Conservation (phyloP, 2,113 vertebrate genomes). For the Malurus elegans region DNA sequence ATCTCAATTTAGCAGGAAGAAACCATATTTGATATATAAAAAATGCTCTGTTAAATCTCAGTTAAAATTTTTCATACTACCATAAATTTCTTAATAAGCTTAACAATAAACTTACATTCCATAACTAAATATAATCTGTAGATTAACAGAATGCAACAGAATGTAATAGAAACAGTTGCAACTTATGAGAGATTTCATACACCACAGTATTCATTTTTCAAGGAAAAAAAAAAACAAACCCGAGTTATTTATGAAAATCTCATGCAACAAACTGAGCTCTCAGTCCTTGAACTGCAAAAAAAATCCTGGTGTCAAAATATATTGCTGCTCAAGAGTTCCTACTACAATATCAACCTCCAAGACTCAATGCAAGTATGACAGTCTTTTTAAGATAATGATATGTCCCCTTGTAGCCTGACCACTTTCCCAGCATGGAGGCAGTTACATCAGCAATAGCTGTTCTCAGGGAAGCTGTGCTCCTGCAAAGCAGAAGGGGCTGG, state of each 20-base stretch:
- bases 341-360: neutral
- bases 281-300: neutral
- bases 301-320: neutral
- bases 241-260: neutral
- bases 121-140: neutral
- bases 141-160: neutral
- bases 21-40: neutral
- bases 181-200: neutral
- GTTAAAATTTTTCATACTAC: neutral
- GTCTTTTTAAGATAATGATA: neutral
- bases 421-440: neutral
- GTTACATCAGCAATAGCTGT: neutral
- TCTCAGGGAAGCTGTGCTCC: neutral
- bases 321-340: neutral
- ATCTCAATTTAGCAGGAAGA: neutral
- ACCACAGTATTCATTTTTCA: neutral
- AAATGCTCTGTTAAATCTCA: neutral
- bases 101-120: neutral
- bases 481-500: neutral
- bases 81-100: neutral
- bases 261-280: neutral
- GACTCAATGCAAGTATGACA: neutral
- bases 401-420: rapidly evolving
- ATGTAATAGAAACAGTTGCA: neutral
- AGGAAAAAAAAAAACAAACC: neutral